Conservation (phyloP, 2,888 invertebrate genomes). For the Orthosia gothica region DNA sequence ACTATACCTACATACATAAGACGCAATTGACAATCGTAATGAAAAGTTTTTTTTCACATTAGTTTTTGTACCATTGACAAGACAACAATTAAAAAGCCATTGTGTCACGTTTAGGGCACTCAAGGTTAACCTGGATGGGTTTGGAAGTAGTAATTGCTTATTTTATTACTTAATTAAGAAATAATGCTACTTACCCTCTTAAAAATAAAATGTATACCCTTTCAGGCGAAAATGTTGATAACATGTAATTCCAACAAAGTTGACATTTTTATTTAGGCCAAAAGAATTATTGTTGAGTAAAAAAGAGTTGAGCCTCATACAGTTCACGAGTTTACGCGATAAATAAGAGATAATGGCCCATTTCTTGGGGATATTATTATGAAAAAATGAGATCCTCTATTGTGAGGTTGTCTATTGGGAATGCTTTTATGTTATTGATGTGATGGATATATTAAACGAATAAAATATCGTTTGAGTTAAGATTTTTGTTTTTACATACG, state of each 20-base stretch:
- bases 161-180: background rate
- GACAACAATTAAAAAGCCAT: no score
- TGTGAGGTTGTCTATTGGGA: conserved; percentile 72
- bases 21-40: no score
- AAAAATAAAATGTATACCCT: conserved; percentile 14
- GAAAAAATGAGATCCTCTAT: conserved; percentile 78
- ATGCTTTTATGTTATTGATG: conserved; percentile 65
- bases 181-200: background rate
- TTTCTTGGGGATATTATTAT: conserved; percentile 83
- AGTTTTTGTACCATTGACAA: no score
- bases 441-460: conserved; percentile 57
- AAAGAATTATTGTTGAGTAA: conserved; percentile 74
- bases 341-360: conserved; percentile 85
- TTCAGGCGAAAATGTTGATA: conserved; percentile 40
- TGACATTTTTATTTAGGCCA: conserved; percentile 73
- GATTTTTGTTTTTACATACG: conserved; percentile 25
- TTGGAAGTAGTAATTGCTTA: no score
- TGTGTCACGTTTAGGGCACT: no score
- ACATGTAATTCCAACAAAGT: conserved; percentile 64
- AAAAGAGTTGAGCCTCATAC: conserved; percentile 79
- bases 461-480: conserved; percentile 24
- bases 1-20: background rate
- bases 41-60: no score
- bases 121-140: no score
- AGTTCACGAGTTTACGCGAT: conserved; percentile 79